Evolutionary conservation across 2,888 invertebrate genomes (phyloP).

Genomic region (Melinaea marsaeus): DNA sequence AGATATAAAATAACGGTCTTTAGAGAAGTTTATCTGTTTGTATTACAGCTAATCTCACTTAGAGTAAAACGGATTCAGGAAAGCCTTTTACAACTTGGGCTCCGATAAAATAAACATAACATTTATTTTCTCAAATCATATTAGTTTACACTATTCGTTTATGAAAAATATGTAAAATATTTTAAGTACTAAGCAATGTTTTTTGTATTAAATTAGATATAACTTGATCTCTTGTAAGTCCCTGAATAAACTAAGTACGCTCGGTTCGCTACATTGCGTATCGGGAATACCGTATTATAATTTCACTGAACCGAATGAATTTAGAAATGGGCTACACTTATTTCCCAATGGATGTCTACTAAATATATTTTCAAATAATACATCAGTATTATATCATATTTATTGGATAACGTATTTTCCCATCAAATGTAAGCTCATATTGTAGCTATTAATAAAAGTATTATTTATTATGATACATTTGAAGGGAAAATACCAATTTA

Average conservation of each 20-base stretch:
- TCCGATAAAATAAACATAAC: too few relatives aligned
- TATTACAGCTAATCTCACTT: conserved; percentile 3
- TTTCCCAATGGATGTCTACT: conserved; percentile 19
- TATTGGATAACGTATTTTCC: neutral
- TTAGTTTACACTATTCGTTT: too few relatives aligned
- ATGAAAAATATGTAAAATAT: neutral
- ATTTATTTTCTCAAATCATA: too few relatives aligned
- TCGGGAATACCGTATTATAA: conserved; percentile 24
- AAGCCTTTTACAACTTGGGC: too few relatives aligned
- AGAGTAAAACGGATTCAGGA: too few relatives aligned
- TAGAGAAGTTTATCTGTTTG: conserved; percentile 4
- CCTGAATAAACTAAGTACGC: neutral
- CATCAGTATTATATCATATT: neutral
- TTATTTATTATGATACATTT: too few relatives aligned
- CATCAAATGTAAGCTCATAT: neutral
- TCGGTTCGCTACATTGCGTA: conserved; percentile 17
- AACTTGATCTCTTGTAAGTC: neutral
- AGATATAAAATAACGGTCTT: conserved; percentile 21
- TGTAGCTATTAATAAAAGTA: too few relatives aligned
- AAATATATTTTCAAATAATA: conserved; percentile 13
- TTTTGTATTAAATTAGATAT: neutral
- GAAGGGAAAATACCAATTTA: too few relatives aligned
- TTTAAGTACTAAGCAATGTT: neutral
- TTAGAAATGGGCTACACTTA: conserved; percentile 15
- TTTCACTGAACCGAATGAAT: conserved; percentile 18